These are phyloP conservation scores for Orientallactaga sibirica DNA, from an alignment of 2,797 vertebrate species.

Conservation along the genomic window DNA sequence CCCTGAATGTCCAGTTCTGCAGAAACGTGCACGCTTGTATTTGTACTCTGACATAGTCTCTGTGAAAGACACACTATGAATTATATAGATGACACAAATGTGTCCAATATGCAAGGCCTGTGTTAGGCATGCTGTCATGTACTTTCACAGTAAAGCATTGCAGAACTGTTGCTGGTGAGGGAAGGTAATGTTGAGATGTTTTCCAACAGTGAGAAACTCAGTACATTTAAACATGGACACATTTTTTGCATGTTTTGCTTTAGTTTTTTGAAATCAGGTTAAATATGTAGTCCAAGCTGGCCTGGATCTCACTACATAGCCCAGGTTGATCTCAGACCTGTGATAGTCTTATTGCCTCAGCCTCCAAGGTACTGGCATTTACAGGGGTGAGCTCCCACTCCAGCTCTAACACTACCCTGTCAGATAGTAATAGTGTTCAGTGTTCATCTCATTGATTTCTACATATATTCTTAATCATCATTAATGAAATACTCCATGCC, in stretches of 20 bases:
- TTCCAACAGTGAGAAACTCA: conserved; percentile 63
- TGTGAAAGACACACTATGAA: conserved; percentile 86
- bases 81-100: conserved; percentile 87
- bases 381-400: background rate
- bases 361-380: background rate
- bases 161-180: conserved; percentile 45
- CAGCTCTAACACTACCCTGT: conserved; percentile 27
- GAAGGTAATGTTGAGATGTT: conserved; percentile 55
- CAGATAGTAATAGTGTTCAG: conserved; percentile 21
- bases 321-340: background rate
- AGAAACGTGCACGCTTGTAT: conserved; percentile 87
- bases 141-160: conserved; percentile 64
- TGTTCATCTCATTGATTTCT: conserved; percentile 53
- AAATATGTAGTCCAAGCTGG: background rate
- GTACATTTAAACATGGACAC: conserved; percentile 31
- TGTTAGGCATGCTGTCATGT: conserved; percentile 75
- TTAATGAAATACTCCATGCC: conserved; percentile 70
- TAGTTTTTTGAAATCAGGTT: background rate
- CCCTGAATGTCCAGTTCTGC: conserved; percentile 88
- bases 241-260: conserved; percentile 71
- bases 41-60: conserved; percentile 87
- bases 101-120: conserved; percentile 74
- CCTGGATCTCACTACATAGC: background rate
- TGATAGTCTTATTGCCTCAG: background rate
- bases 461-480: conserved; percentile 66